phyloP scores from a whole-genome alignment of 2,888 invertebrate genomes.

The Dione juno region DNA sequence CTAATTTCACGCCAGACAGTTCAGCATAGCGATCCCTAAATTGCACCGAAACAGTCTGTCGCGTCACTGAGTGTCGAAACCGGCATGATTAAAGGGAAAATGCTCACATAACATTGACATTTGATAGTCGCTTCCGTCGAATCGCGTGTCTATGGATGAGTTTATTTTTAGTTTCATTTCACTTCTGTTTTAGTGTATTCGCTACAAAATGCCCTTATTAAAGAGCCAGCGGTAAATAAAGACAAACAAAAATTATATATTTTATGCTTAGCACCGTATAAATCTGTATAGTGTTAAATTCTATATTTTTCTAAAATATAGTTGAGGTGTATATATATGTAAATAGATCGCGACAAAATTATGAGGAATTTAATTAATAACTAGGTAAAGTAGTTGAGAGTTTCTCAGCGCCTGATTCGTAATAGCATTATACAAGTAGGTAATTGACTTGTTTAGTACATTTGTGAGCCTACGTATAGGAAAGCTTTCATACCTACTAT shows the following conservation, averaged over 20 bases:
- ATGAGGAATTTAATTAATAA: constrained; percentile 8
- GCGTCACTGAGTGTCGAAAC: constrained; percentile 39
- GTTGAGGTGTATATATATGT: not conserved
- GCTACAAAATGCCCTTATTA: not conserved
- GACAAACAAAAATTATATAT: not conserved
- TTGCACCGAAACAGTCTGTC: constrained; percentile 49
- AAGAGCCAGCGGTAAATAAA: constrained; percentile 3
- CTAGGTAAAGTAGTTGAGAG: constrained; percentile 12
- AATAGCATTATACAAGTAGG: constrained; percentile 14
- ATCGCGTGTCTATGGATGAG: constrained; percentile 30
- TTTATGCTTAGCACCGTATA: not conserved
- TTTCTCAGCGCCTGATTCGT: constrained; percentile 16
- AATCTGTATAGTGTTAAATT: not conserved
- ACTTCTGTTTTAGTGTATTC: constrained; percentile 2
- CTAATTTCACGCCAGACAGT: constrained; percentile 63
- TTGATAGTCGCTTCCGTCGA: constrained; percentile 39
- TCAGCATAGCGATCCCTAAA: constrained; percentile 54
- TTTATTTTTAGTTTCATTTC: constrained; percentile 14
- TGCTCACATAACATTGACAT: constrained; percentile 44
- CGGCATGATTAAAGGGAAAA: constrained; percentile 44
- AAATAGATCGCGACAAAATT: not conserved
- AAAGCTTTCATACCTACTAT: not conserved
- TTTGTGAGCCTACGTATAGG: not conserved
- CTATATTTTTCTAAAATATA: not conserved
- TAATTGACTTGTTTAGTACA: constrained; percentile 23